Base-by-base conservation (phyloP, 2,888 invertebrate genomes). In the Byasa hedistus region DNA sequence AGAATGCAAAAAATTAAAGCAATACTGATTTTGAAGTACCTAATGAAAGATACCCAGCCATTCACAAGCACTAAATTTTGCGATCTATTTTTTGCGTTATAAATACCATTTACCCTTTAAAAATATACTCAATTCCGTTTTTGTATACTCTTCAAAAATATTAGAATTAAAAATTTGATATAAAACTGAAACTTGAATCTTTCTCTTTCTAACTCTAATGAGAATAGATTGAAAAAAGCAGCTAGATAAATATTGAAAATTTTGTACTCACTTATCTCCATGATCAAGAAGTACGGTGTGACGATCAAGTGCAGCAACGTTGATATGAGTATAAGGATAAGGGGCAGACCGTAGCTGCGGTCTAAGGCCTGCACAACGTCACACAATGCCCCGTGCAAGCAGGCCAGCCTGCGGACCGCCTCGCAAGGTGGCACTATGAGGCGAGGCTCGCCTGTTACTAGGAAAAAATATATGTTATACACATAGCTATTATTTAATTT, bases 281-380 rank as follows among this genome's bases (percentile, higher is more conserved):
- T 86, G 69, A 94, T 93, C 23, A 94, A 76, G 77, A 93, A 93
- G 78, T 94, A 94, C 0, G 94, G 93, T 0, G 94, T 94, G 23
- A 94, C 93, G 22, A 94, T 93, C 3, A 94, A 83, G 69, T 94
- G 94, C 68, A 94, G 82, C 51, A 94, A 76, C 44, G 93, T 93
- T 0, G 93, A 93, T 56, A 93, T 85, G 51, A 93, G 87, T 21
- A 93, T 89, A 5, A 92, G 86, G 8, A 94, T 77, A 54, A 94
- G 85, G 0, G 93, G 92, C 0, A 93, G 73, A 0, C 93, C 93
- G 71, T 92, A 93, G 77, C 92, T 91, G 66, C 81, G 83, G 72
- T 93, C 93, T 3, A 93, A 81, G 3, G 87, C 78, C 19, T 85
- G 81, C 36, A 93, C 91, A 21, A 91, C 88, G 32, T 93, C 93